Conservation (phyloP, 35 echinoderm and acorn worm species). For the Ophioderma brevispina region DNA sequence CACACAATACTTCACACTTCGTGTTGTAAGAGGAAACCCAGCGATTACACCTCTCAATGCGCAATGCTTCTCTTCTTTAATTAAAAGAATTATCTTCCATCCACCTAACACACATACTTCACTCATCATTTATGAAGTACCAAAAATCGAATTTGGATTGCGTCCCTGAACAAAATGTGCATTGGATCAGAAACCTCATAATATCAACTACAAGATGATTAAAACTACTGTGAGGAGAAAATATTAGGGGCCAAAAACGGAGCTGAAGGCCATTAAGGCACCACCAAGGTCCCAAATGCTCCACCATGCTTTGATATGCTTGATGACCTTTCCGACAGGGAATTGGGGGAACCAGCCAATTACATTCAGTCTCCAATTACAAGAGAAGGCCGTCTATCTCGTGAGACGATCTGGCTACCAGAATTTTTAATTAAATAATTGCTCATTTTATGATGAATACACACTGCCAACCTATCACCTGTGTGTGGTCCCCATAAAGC, state of each 20-base stretch:
- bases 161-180: too few relatives aligned
- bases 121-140: too few relatives aligned
- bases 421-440: slow-evolving; percentile 32
- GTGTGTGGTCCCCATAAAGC: slow-evolving; percentile 52
- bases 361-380: slow-evolving; percentile 29
- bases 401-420: not conserved
- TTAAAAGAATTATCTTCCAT: too few relatives aligned
- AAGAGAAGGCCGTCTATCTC: slow-evolving; percentile 25
- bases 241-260: slow-evolving; percentile 18
- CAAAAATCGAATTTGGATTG: too few relatives aligned
- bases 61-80: too few relatives aligned
- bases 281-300: slow-evolving; percentile 24
- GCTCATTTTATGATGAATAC: slow-evolving; percentile 10
- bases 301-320: not conserved
- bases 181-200: too few relatives aligned
- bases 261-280: slow-evolving; percentile 31
- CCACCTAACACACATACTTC: too few relatives aligned
- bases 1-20: too few relatives aligned
- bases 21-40: too few relatives aligned
- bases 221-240: not conserved
- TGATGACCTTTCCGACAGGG: not conserved
- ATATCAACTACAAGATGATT: not conserved
- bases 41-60: too few relatives aligned
- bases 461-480: slow-evolving; percentile 46
- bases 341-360: slow-evolving; percentile 52